A percentile compares a stretch with the other conserved stretches of the same genome.
These are phyloP conservation scores for Drosophila teissieri DNA, from an alignment of 1,140 invertebrate species.

Conservation along the genomic window DNA sequence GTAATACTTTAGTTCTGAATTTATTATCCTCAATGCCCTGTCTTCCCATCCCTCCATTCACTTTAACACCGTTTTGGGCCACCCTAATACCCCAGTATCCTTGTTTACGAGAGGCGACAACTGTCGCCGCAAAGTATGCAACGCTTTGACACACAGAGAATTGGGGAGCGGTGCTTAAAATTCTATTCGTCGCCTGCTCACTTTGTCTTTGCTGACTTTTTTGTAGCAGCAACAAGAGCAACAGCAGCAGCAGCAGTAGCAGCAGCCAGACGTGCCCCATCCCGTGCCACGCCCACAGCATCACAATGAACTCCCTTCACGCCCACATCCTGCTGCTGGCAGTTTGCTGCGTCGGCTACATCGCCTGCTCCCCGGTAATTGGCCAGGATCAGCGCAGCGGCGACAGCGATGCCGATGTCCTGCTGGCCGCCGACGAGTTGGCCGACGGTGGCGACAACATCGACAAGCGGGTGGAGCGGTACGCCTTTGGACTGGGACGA, in stretches of 20 bases:
- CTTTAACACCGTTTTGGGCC: background rate
- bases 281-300: slow-evolving; percentile 12
- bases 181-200: slow-evolving; percentile 40
- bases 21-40: no score
- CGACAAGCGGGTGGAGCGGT: slow-evolving; percentile 76
- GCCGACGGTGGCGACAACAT: slow-evolving; percentile 57
- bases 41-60: no score
- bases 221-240: slow-evolving; percentile 13
- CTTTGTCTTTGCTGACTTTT: slow-evolving; percentile 50
- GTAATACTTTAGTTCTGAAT: no score
- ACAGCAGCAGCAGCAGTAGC: slow-evolving; percentile 10
- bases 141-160: slow-evolving; percentile 26
- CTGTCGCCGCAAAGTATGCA: slow-evolving; percentile 51
- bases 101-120: slow-evolving; percentile 9
- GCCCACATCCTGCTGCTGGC: slow-evolving; percentile 63
- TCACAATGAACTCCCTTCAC: slow-evolving; percentile 68
- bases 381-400: slow-evolving; percentile 46
- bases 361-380: slow-evolving; percentile 59
- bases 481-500: slow-evolving; percentile 77
- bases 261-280: slow-evolving; percentile 15
- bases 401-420: slow-evolving; percentile 45
- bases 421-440: slow-evolving; percentile 39
- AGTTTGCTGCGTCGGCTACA: slow-evolving; percentile 67
- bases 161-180: slow-evolving; percentile 34
- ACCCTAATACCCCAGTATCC: slow-evolving; percentile 18